phyloP scores from a whole-genome alignment of 1,140 invertebrate species.

The Bombus soroeensis region DNA sequence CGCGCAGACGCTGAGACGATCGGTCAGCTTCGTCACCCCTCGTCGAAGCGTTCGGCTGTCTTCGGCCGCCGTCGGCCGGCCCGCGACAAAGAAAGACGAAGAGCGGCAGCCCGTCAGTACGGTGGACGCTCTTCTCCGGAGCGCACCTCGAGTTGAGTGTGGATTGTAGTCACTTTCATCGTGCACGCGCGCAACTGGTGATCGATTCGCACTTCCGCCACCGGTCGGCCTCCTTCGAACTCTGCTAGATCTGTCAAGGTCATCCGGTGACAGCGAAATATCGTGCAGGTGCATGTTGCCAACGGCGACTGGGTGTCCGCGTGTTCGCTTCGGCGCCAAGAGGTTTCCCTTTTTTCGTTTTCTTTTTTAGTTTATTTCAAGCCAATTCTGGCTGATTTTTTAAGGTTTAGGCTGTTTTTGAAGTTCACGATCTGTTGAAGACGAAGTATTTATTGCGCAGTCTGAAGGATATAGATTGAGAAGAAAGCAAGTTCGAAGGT shows the following conservation, averaged over 20 bases:
- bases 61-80: slow-evolving; percentile 60
- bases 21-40: slow-evolving; percentile 34
- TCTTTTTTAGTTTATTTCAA: not conserved
- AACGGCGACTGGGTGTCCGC: slow-evolving; percentile 43
- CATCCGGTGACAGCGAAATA: slow-evolving; percentile 45
- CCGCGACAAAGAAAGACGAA: slow-evolving; percentile 56
- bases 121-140: slow-evolving; percentile 71
- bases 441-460: too few species aligned
- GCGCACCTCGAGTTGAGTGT: slow-evolving; percentile 57
- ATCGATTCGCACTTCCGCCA: slow-evolving; percentile 67
- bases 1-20: slow-evolving; percentile 66
- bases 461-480: not conserved
- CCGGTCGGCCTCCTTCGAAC: slow-evolving; percentile 57
- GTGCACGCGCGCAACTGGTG: slow-evolving; percentile 71
- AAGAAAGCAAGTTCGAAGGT: not conserved
- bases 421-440: not conserved
- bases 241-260: slow-evolving; percentile 58
- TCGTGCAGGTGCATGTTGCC: slow-evolving; percentile 20
- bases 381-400: not conserved
- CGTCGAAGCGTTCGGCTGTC: slow-evolving; percentile 53
- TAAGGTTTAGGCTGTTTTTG: not conserved
- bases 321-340: not conserved
- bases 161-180: slow-evolving; percentile 1
- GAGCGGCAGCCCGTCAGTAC: slow-evolving; percentile 66
- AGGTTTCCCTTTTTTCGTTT: not conserved